phyloP scores from a whole-genome alignment of 2,888 invertebrate species.

The Dolichomitus sp. region DNA sequence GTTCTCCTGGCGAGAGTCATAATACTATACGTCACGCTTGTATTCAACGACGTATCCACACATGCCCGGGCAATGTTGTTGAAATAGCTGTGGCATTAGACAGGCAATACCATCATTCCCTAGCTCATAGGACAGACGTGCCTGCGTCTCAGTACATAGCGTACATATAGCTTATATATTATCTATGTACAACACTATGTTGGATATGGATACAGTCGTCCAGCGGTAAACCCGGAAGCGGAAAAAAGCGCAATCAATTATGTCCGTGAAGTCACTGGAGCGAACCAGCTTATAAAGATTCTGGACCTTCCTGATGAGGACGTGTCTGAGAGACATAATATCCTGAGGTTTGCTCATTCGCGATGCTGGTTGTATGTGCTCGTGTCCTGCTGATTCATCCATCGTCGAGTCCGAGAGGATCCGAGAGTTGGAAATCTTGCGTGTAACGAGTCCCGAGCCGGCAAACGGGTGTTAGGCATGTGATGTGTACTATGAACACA shows the following conservation, averaged over 20 bases:
- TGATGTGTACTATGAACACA: constrained; percentile 7
- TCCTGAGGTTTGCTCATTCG: constrained; percentile 6
- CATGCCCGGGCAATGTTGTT: constrained; percentile 35
- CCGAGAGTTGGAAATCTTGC: constrained; percentile 37
- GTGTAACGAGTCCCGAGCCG: constrained; percentile 31
- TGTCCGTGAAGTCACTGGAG: constrained; percentile 14
- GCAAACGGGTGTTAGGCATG: constrained; percentile 20
- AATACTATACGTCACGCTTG: constrained; percentile 50
- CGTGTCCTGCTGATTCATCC: constrained; percentile 24
- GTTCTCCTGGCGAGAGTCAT: constrained; percentile 51
- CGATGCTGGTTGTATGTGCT: not conserved
- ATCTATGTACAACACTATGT: not conserved
- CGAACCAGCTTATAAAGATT: constrained; percentile 12
- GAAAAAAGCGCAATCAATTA: constrained; percentile 26
- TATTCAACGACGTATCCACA: constrained; percentile 28
- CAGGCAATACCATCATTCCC: not conserved
- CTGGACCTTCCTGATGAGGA: constrained; percentile 5
- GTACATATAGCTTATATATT: not conserved
- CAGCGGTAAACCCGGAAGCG: constrained; percentile 21
- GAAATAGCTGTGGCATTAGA: constrained; percentile 14
- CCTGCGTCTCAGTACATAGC: not conserved
- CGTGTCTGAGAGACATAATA: constrained; percentile 3
- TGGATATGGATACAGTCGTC: not conserved
- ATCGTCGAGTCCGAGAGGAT: constrained; percentile 18
- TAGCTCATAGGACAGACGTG: constrained; percentile 5